These are phyloP conservation scores for Hippoglossus hippoglossus DNA, from an alignment of 2,797 vertebrate genomes.

Conservation along the genomic window DNA sequence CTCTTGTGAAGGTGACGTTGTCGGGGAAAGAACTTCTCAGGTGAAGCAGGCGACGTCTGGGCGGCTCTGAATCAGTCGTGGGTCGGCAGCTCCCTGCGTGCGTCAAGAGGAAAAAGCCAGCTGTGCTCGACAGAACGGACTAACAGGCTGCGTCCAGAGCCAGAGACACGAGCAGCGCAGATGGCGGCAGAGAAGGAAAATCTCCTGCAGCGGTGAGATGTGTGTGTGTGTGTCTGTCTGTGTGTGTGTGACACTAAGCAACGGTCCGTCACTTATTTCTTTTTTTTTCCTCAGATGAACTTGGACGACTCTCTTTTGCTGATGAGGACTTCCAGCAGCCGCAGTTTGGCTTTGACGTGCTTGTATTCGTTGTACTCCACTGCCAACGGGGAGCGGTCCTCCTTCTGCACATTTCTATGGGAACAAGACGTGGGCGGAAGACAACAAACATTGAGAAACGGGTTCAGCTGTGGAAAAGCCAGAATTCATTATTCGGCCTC, in stretches of 20 bases:
- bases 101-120: constrained; percentile 8
- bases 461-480: constrained; percentile 1
- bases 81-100: constrained; percentile 12
- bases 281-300: constrained; percentile 71
- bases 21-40: constrained; percentile 11
- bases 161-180: constrained; percentile 44
- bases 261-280: constrained; percentile 30
- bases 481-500: neutral
- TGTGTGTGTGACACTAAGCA: constrained; percentile 14
- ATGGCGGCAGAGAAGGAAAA: constrained; percentile 24
- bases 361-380: constrained; percentile 97
- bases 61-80: constrained; percentile 14
- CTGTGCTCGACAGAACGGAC: constrained; percentile 21
- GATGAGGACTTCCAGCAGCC: constrained; percentile 96
- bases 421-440: constrained; percentile 20
- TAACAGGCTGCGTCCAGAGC: constrained; percentile 28
- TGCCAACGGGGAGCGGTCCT: constrained; percentile 93
- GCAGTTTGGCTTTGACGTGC: constrained; percentile 95
- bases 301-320: constrained; percentile 92
- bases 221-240: constrained; percentile 17
- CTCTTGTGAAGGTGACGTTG: constrained; percentile 23
- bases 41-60: constrained; percentile 16
- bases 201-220: constrained; percentile 48
- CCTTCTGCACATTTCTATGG: constrained; percentile 93
- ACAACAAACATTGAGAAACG: constrained; percentile 24